Evolutionary conservation across 2,113 vertebrate species (phyloP), one percentile per base, ranked within the genome.

Genomic region (Maccullochella peelii): DNA sequence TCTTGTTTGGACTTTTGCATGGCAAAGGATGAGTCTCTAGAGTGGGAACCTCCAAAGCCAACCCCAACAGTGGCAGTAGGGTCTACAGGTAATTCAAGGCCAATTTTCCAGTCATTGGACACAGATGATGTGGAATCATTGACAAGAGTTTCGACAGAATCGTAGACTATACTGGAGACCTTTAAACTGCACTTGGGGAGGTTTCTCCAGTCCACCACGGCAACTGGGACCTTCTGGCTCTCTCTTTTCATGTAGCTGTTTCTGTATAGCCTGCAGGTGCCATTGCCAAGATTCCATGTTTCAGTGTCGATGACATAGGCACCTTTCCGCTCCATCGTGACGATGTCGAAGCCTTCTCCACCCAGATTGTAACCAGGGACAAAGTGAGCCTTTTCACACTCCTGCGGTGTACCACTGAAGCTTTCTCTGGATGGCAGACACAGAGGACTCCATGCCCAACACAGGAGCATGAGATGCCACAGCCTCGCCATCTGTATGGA

Each of bases 71-170:
- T 66, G 1, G 0, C 6, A 11, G 0, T 3, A 0, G 76, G 83
- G 0, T 63, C 9, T 2, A 36, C 50, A 2, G 83, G 61, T 12
- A 96, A 10, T 0, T 95, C 58, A 18, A 97, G 92, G 2, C 86
- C 95, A 0, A 20, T 0, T 63, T 65, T 67, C 96, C 96, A 97
- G 84, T 93, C 14, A 0, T 91, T 94, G 4, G 30, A 68, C 59
- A 96, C 91, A 0, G 25, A 81, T 1, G 88, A 73, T 2, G 92
- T 89, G 0, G 88, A 86, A 0, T 82, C 88, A 0, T 7, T 62
- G 25, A 94, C 89, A 1, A 95, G 82, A 0, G 20, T 42, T 63
- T 95, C 93, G 0, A 72, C 92, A 4, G 94, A 96, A 20, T 81
- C 80, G 36, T 82, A 91, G 1, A 91, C 0, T 0, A 1, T 30